Base-by-base conservation (phyloP, 30 jellyfish, hydroid and myxozoan genomes). In the Morbakka virulenta region DNA sequence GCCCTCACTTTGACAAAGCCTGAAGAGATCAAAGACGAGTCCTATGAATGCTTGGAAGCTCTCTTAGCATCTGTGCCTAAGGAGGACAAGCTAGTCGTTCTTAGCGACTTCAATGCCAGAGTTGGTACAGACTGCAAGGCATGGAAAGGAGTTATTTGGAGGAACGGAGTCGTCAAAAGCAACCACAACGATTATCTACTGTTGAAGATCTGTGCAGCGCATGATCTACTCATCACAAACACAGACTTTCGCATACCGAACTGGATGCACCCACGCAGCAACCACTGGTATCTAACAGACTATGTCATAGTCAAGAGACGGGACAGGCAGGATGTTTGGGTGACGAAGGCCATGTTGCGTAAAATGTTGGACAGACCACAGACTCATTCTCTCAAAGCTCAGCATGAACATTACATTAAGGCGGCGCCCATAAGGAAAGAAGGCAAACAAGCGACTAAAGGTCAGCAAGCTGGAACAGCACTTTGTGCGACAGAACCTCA, bases 1-100 rank as follows among this genome's bases (percentile, higher is more conserved):
- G 87, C 86, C 33, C 93, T 86, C 2, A 81, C 87, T 33, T 28
- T 81, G 87, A 41, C 86, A n/a, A 68, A 52, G 21, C 79, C 87
- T 4, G 80, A 69, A 11, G 79, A 51, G 34, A 25, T 26, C 71
- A 69, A 61, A 33, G 88, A 77, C 28, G 14, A 29, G 71, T 77
- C 63, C 31, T 77, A 77, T 35, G 50, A 36, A 32, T 69, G 63
- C 69, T 71, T 77, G n/a, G 25, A 64, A 32, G 9, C 62, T 28
- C n/a, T 33, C 79, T 6, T 32, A 2, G 31, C 29, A 51, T 17
- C 53, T 2, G 76, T 52, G 9, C 78, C 78, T 21, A 20, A 33
- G 3, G 35, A 41, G 1, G 87, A 75, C 67, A 75, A 32, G 21
- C 62, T 75, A 1, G 28, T 51, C 32, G 26, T 73, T 17, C 78